Base-by-base conservation (phyloP, 2,888 invertebrate species). In the Flexamia atlantica region DNA sequence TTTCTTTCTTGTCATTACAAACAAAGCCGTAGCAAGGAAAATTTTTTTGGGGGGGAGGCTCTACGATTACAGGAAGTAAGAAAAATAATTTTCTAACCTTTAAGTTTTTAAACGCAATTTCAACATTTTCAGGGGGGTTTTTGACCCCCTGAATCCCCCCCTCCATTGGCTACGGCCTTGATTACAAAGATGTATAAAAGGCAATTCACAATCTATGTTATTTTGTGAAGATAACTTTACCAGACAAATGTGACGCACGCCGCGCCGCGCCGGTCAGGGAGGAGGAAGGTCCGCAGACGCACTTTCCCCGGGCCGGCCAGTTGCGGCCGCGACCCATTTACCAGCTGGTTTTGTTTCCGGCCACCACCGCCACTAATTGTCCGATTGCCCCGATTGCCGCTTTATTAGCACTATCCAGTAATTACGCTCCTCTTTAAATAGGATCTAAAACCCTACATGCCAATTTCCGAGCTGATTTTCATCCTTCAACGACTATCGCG, bases 271-370 rank as follows among this genome's bases (percentile, higher is more conserved):
- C 7, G 40, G 40, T 40, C 10, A 7, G 53, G 53, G 4, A n/a
- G n/a, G 17, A 23, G 60, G 3, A 20, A 25, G 23, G 9, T 20
- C 20, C 64, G 12, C 57, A 64, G 64, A 64, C 64, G 64, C 64
- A 64, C 64, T 64, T 64, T 64, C 64, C 64, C 57, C n/a, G 17
- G 50, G 5, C 57, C 64, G 64, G 64, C 64, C 64, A 64, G 64
- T 64, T 64, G 64, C 64, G 64, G 64, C 64, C 64, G 64, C 64
- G 64, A 64, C 64, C 64, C 64, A 64, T 64, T 64, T 64, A 64
- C 64, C 64, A 64, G 64, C 64, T 64, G 64, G 64, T 64, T 64
- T 64, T 14, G 64, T 64, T 64, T 64, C 64, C 64, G 64, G 64
- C 64, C 64, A 64, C 64, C 64, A 64, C 64, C 25, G 14, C 3